These are phyloP conservation scores for Pemphredon lugubris DNA, from an alignment of 2,888 invertebrate genomes.

Conservation along the genomic window DNA sequence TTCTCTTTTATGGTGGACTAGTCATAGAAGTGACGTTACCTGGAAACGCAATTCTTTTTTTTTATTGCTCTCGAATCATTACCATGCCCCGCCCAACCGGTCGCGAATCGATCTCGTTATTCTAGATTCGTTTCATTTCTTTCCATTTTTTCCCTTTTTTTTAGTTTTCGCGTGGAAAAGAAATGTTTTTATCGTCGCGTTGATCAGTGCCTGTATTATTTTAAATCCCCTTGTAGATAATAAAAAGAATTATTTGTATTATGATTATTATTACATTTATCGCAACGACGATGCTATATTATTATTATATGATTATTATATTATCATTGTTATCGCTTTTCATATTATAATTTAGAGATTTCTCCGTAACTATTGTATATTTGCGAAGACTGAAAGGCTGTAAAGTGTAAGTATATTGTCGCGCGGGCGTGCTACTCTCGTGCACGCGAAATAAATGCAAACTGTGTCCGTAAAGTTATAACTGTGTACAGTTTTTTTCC, in stretches of 20 bases:
- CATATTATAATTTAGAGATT: slow-evolving; percentile 71
- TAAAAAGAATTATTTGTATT: slow-evolving; percentile 56
- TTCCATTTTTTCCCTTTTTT: slow-evolving; percentile 27
- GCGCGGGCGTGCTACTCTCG: slow-evolving; percentile 51
- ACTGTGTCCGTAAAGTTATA: slow-evolving; percentile 60
- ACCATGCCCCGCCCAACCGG: slow-evolving; percentile 31
- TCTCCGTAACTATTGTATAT: slow-evolving; percentile 77
- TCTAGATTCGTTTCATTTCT: too few species aligned
- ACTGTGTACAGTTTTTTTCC: slow-evolving; percentile 27
- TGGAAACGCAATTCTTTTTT: slow-evolving; percentile 1
- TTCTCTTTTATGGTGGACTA: not conserved
- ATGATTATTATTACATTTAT: slow-evolving; percentile 49
- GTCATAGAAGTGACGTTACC: slow-evolving; percentile 1
- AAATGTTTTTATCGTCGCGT: slow-evolving; percentile 40
- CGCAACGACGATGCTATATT: slow-evolving; percentile 48
- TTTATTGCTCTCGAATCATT: slow-evolving; percentile 25
- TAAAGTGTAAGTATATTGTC: slow-evolving; percentile 68
- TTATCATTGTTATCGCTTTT: slow-evolving; percentile 70
- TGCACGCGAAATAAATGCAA: slow-evolving; percentile 67
- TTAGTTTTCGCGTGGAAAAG: slow-evolving; percentile 33
- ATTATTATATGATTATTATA: slow-evolving; percentile 67
- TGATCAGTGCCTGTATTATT: slow-evolving; percentile 54
- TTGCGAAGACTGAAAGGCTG: slow-evolving; percentile 80
- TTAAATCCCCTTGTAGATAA: slow-evolving; percentile 61
- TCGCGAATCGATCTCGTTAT: slow-evolving; percentile 47